phyloP scores from a whole-genome alignment of 2,113 vertebrate genomes.

The Orientallactaga bullata region DNA sequence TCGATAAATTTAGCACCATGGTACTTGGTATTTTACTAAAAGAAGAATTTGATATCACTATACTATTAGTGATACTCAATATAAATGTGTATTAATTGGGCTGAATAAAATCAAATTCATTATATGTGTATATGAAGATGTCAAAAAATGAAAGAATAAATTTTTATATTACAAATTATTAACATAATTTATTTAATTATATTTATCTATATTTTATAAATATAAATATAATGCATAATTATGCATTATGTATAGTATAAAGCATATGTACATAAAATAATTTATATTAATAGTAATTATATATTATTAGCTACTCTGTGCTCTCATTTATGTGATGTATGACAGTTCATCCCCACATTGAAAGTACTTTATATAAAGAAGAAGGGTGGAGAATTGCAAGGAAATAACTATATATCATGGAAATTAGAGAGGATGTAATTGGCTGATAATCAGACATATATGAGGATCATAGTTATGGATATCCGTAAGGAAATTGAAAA shows the following conservation, averaged over 20 bases:
- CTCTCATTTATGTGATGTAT: not conserved
- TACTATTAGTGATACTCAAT: not conserved
- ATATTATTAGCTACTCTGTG: not conserved
- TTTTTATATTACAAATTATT: too few relatives aligned
- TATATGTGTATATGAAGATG: too few relatives aligned
- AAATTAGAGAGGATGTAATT: not conserved
- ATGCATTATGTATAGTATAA: too few relatives aligned
- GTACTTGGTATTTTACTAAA: not conserved
- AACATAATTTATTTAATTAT: too few relatives aligned
- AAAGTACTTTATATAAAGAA: not conserved
- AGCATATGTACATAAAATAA: too few relatives aligned
- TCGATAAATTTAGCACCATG: slow-evolving; percentile 8
- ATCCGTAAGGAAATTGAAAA: not conserved
- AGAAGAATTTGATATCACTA: not conserved
- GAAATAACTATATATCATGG: not conserved
- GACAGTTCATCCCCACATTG: not conserved
- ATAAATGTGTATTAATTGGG: not conserved
- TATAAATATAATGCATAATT: too few relatives aligned
- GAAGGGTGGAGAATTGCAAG: not conserved
- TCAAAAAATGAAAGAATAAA: too few relatives aligned
- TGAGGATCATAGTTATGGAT: not conserved
- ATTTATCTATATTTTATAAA: too few relatives aligned
- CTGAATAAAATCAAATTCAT: too few relatives aligned
- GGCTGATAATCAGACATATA: not conserved
- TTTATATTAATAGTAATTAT: too few relatives aligned